Evolutionary conservation across 2,888 invertebrate species (phyloP).

Genomic region (Agonopterix heracliana): DNA sequence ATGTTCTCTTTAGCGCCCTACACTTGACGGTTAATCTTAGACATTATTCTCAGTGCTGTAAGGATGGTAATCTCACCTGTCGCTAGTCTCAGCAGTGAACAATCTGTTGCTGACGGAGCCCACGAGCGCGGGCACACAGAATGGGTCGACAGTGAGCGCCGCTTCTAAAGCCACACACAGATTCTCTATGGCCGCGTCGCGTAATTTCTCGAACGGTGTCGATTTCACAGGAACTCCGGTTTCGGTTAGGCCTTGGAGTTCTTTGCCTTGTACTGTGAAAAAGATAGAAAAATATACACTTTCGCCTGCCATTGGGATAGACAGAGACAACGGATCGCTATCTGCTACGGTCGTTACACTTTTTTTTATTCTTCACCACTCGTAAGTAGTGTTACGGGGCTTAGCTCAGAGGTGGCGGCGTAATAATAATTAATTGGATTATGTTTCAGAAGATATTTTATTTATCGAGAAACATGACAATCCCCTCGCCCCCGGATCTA

Average conservation of each 20-base stretch:
- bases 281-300: background rate
- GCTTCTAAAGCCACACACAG: constrained; percentile 95
- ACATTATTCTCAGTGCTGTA: background rate
- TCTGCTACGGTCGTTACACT: too few relatives aligned
- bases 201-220: constrained; percentile 90
- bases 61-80: constrained; percentile 72
- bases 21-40: too few relatives aligned
- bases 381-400: too few relatives aligned
- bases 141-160: constrained; percentile 90
- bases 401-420: too few relatives aligned
- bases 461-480: too few relatives aligned
- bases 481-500: too few relatives aligned
- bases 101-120: constrained; percentile 97
- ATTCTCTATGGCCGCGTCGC: constrained; percentile 97
- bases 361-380: too few relatives aligned
- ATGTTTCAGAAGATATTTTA: too few relatives aligned
- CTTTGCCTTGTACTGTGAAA: constrained; percentile 78
- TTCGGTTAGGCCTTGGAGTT: constrained; percentile 75
- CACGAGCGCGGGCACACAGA: constrained; percentile 96
- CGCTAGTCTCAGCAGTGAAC: constrained; percentile 93
- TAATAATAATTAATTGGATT: too few relatives aligned
- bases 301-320: background rate
- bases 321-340: background rate
- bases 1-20: constrained; percentile 90
- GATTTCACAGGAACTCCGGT: constrained; percentile 66